Conservation (phyloP, 2,888 invertebrate species). For the Tillus elongatus region DNA sequence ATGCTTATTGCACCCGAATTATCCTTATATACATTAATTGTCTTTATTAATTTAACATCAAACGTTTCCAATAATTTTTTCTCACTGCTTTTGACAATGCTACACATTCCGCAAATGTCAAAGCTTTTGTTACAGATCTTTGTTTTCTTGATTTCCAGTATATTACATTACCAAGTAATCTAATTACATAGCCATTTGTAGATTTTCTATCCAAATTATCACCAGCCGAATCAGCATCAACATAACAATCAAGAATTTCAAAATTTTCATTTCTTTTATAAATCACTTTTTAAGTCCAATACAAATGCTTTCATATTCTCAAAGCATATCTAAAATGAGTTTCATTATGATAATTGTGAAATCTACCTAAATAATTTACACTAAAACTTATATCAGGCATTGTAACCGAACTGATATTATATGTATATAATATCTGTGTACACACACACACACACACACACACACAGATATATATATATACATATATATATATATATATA, state of each 20-base stretch:
- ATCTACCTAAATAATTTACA: conserved; percentile 34
- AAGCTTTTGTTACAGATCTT: conserved; percentile 26
- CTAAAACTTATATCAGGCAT: conserved; percentile 28
- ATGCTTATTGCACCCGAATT: no score
- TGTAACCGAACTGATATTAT: conserved; percentile 29
- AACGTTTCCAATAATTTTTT: conserved; percentile 16
- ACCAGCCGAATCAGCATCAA: conserved; percentile 33
- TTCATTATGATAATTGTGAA: conserved; percentile 31
- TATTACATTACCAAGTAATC: conserved; percentile 7
- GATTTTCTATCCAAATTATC: conserved; percentile 17
- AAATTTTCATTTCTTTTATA: conserved; percentile 16
- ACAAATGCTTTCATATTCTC: conserved; percentile 29
- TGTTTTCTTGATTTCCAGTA: no score
- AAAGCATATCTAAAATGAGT: no score
- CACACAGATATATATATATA: no score
- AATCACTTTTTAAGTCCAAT: conserved; percentile 21
- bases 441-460: no score
- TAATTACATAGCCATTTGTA: conserved; percentile 7
- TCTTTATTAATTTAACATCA: conserved; percentile 14
- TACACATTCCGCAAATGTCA: conserved; percentile 22
- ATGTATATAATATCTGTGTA: no score
- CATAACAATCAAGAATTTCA: conserved; percentile 21
- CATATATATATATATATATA: no score
- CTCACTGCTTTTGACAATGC: conserved; percentile 21
- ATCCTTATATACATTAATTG: conserved; percentile 24